A percentile compares a stretch with the other conserved stretches of the same genome.
Conservation (phyloP, 2,888 invertebrate genomes). For the Pardosa pseudoannulata region DNA sequence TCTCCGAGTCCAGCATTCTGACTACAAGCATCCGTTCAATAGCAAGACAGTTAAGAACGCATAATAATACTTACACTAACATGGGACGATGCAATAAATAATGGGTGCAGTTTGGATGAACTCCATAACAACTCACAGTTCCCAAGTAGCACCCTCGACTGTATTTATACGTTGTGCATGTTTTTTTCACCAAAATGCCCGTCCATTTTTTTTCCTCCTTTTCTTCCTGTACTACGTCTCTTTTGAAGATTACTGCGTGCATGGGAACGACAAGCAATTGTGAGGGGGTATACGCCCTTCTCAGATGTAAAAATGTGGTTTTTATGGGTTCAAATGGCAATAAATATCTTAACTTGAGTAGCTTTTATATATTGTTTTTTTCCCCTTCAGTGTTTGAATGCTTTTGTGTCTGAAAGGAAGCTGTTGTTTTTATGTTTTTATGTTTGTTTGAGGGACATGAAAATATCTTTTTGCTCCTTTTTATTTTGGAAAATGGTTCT, state of each 20-base stretch:
- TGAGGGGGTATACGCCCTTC: not conserved
- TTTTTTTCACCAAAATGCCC: not conserved
- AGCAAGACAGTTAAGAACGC: conserved; percentile 59
- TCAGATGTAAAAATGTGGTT: conserved; percentile 53
- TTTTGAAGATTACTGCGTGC: conserved; percentile 53
- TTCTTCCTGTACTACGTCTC: no score
- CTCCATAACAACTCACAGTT: conserved; percentile 60
- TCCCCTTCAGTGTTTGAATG: not conserved
- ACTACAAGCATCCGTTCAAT: conserved; percentile 18
- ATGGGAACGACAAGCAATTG: conserved; percentile 26
- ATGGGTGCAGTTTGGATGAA: conserved; percentile 61
- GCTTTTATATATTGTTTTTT: no score
- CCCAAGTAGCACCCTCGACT: conserved; percentile 10
- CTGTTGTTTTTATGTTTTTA: no score
- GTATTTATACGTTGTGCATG: not conserved
- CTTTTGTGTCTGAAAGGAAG: not conserved
- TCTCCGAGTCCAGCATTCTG: not conserved
- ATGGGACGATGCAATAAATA: conserved; percentile 63
- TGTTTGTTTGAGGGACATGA: no score
- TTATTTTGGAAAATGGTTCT: no score
- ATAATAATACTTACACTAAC: conserved; percentile 67
- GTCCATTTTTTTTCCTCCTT: conserved; percentile 23
- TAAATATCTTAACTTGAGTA: conserved; percentile 34
- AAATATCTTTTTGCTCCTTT: no score
- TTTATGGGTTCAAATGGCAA: conserved; percentile 63